Evolutionary conservation across 2,888 invertebrate genomes (phyloP).

Genomic region (Drosophila fungiperda): DNA sequence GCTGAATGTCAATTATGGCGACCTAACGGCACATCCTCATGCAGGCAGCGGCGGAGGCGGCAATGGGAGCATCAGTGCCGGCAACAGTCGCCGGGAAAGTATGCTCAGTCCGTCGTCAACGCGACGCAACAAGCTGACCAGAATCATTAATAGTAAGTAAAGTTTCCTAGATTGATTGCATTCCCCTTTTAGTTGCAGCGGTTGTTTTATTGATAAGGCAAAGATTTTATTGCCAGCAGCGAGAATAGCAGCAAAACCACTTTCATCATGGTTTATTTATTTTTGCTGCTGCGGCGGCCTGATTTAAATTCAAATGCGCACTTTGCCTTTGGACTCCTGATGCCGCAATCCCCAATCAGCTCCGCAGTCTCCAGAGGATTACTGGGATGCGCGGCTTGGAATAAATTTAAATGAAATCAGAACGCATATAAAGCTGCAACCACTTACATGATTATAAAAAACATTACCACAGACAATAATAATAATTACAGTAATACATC

Average conservation of each 20-base stretch:
- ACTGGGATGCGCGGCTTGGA: neutral
- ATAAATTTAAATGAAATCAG: conserved; percentile 9
- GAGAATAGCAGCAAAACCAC: neutral
- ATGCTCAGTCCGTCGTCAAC: conserved; percentile 91
- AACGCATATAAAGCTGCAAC: neutral
- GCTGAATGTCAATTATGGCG: conserved; percentile 83
- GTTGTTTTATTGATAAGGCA: neutral
- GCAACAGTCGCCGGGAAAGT: conserved; percentile 86
- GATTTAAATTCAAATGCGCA: conserved; percentile 72
- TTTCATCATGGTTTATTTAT: conserved; percentile 55
- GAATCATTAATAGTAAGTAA: conserved; percentile 90
- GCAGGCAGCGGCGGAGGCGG: conserved; percentile 6
- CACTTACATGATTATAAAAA: neutral
- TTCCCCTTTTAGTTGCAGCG: neutral
- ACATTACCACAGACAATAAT: neutral
- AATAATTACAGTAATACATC: neutral
- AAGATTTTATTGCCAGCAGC: neutral
- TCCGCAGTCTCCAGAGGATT: conserved; percentile 22
- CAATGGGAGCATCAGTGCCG: conserved; percentile 56
- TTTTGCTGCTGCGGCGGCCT: conserved; percentile 49
- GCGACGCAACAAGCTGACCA: conserved; percentile 90
- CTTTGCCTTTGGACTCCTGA: conserved; percentile 39
- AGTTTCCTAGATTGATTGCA: neutral
- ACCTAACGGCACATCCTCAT: conserved; percentile 39
- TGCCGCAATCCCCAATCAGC: conserved; percentile 33